These are phyloP conservation scores for Triops longicaudatus DNA, from an alignment of 1,140 invertebrate species.

Conservation along the genomic window DNA sequence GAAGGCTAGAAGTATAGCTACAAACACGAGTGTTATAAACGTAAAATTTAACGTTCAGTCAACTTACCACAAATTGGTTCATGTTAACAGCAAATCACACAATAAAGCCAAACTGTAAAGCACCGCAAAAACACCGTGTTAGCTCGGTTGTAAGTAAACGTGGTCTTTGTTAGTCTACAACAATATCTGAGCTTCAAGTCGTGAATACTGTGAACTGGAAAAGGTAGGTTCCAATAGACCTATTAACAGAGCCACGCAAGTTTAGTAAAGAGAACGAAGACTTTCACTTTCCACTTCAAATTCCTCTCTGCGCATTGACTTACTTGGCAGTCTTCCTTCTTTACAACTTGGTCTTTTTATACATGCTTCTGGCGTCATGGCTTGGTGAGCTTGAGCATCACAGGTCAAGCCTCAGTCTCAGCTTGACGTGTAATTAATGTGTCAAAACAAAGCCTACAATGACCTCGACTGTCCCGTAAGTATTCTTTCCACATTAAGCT, in stretches of 20 bases:
- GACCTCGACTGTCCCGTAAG: background rate
- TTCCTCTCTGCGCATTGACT: constrained; percentile 11
- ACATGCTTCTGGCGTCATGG: background rate
- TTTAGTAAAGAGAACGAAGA: constrained; percentile 12
- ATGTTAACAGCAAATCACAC: background rate
- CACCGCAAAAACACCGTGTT: background rate
- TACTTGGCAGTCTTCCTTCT: constrained; percentile 9
- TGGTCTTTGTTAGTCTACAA: background rate
- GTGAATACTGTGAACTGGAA: background rate
- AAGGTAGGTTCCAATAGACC: background rate
- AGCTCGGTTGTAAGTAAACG: background rate
- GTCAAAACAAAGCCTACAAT: background rate
- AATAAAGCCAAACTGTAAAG: background rate
- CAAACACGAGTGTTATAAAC: too few species aligned
- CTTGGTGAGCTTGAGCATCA: background rate
- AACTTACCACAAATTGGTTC: background rate
- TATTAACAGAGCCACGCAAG: background rate
- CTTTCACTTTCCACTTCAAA: constrained; percentile 2
- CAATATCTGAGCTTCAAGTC: background rate
- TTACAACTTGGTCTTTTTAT: background rate
- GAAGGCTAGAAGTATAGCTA: too few species aligned
- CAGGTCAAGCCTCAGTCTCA: background rate
- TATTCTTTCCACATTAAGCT: background rate
- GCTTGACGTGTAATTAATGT: background rate
- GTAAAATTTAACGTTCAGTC: background rate